Evolutionary conservation across 2,113 vertebrate genomes (phyloP).

Genomic region (Athene cunicularia): DNA sequence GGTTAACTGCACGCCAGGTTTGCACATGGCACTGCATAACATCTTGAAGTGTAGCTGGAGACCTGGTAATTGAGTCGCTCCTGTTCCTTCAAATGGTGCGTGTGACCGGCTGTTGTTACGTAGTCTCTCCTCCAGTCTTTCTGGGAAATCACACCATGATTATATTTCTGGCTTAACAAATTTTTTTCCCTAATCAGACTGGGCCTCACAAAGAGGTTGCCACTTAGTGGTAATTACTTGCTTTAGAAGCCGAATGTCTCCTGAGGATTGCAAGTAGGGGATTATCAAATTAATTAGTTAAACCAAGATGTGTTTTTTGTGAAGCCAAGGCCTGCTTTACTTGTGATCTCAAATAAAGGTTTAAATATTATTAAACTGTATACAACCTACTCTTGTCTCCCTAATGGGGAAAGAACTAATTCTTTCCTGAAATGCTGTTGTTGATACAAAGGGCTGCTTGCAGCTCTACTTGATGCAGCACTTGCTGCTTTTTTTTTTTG

Average conservation of each 20-base stretch:
- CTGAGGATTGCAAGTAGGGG: slow-evolving; percentile 48
- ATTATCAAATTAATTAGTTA: slow-evolving; percentile 72
- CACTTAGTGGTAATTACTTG: slow-evolving; percentile 64
- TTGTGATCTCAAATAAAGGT: slow-evolving; percentile 35
- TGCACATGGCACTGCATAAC: not conserved
- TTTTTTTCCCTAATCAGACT: slow-evolving; percentile 47
- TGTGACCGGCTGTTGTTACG: slow-evolving; percentile 47
- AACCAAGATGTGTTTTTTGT: slow-evolving; percentile 62
- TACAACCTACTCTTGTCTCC: not conserved
- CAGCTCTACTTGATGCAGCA: not conserved
- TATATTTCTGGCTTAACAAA: slow-evolving; percentile 60
- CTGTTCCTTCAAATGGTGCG: not conserved
- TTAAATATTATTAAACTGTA: slow-evolving; percentile 1
- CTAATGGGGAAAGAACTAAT: not conserved
- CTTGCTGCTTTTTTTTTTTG: not conserved
- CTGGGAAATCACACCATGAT: slow-evolving; percentile 52
- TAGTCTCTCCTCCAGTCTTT: not conserved
- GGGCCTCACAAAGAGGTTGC: slow-evolving; percentile 53
- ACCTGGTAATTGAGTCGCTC: not conserved
- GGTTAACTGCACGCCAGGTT: not conserved
- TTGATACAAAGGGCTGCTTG: not conserved
- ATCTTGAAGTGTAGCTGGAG: not conserved
- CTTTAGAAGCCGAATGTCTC: slow-evolving; percentile 47
- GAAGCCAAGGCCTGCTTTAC: slow-evolving; percentile 14
- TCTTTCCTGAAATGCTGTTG: not conserved